Conservation (phyloP, 1,140 invertebrate species). For the Rhyzopertha dominica region DNA sequence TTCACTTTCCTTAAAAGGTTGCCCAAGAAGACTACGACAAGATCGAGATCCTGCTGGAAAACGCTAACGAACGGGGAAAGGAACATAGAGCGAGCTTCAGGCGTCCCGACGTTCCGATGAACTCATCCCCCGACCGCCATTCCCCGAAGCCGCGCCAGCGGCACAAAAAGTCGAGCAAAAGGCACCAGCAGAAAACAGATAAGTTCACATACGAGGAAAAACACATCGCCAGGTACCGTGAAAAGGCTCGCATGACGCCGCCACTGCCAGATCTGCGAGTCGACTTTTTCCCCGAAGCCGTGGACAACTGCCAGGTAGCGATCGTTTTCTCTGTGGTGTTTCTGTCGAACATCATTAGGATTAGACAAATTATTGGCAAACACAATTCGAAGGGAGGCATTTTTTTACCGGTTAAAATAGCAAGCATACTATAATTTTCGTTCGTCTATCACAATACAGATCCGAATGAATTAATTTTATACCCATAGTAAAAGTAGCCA, state of each 20-base stretch:
- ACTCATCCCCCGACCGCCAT: constrained; percentile 30
- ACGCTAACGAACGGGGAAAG: constrained; percentile 10
- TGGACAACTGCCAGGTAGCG: constrained; percentile 28
- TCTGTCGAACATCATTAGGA: too few relatives aligned
- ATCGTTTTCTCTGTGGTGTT: constrained; percentile 13
- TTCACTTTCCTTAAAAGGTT: too few relatives aligned
- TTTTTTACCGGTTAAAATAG: too few relatives aligned
- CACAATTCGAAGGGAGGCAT: too few relatives aligned
- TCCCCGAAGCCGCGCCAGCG: constrained; percentile 32
- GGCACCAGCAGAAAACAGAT: constrained; percentile 18
- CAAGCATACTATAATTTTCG: too few relatives aligned
- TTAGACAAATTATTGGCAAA: too few relatives aligned
- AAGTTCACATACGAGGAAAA: constrained; percentile 48
- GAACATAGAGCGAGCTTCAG: constrained; percentile 29
- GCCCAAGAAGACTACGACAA: constrained; percentile 36
- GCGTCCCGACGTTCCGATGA: constrained; percentile 23
- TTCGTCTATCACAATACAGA: too few relatives aligned
- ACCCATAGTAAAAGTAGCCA: too few relatives aligned
- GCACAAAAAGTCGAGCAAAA: constrained; percentile 32
- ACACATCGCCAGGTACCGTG: constrained; percentile 38
- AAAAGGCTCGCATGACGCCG: constrained; percentile 48
- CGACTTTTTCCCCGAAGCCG: constrained; percentile 54
- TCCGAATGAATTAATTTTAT: too few relatives aligned
- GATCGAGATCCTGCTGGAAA: constrained; percentile 26
- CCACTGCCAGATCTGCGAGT: constrained; percentile 55